Base-by-base conservation (phyloP, 2,797 vertebrate species). In the Chromis chromis region DNA sequence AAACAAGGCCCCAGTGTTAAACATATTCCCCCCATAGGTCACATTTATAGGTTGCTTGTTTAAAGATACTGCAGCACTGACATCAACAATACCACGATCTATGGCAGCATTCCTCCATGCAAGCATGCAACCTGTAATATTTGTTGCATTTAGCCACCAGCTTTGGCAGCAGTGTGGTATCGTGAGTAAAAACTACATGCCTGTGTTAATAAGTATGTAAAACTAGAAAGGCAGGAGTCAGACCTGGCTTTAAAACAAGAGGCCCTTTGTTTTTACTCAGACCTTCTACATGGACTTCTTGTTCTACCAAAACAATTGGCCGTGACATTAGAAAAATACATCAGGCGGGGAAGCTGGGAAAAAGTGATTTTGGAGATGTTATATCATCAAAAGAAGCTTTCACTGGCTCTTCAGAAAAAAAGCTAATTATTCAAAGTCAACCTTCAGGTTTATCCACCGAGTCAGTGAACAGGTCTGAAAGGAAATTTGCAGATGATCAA, bases 91-190 rank as follows among this genome's bases (percentile, higher is more conserved):
- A 40, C 44, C 3, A 21, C 21, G 42, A 82, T 70, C 46, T 65
- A 49, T 69, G 76, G 22, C 33, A 62, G 46, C 60, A 73, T 81
- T 79, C 57, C 62, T 73, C 28, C 70, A 70, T 56, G 31, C 36
- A 83, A 68, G 71, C 57, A 57, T 52, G 17, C 27, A 71, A 46
- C 28, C 7, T 3, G 27, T 65, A 67, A 75, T 77, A 65, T 83
- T 79, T 82, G 28, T 53, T 79, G 61, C 33, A 27, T 63, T 81
- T 61, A 70, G 70, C 56, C 49, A 73, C 31, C 21, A 57, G 36
- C 63, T 70, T 87, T 87, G 79, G 65, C 69, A 58, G 70, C 44
- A 76, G 50, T 36, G n/a, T 70, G 24, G 39, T 44, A 74, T 68
- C 68, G 24, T 50, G 58, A 64, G 39, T 50, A 78, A 44, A 81